Percentiles rank a stretch among this genome's conserved stretches.
Conservation (phyloP, 2,113 vertebrate species). For the Sander lucioperca region DNA sequence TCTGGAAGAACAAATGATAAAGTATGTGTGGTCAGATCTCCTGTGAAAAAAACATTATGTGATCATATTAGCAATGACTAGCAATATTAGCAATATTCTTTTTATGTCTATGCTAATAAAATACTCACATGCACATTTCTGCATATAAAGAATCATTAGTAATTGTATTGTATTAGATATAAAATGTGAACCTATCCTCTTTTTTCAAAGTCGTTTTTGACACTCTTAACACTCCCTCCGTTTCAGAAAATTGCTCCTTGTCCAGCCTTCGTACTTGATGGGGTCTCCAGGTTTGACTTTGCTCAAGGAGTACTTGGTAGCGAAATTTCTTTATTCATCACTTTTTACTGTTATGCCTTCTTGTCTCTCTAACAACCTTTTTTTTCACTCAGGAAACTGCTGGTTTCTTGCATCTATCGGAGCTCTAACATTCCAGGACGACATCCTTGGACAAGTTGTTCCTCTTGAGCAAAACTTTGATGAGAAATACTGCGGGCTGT, state of each 20-base stretch:
- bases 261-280: constrained; percentile 70
- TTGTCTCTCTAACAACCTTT: neutral
- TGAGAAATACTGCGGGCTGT: constrained; percentile 79
- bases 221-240: neutral
- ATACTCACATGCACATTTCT: too few species aligned
- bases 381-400: constrained; percentile 76
- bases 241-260: constrained; percentile 64
- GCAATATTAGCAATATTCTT: too few species aligned
- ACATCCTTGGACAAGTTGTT: constrained; percentile 60
- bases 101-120: too few species aligned
- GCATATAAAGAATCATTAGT: too few species aligned
- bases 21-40: too few species aligned
- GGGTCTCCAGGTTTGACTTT: constrained; percentile 80
- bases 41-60: too few species aligned
- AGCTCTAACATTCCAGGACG: constrained; percentile 75
- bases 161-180: too few species aligned
- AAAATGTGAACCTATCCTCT: neutral
- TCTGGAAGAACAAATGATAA: neutral
- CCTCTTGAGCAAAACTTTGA: constrained; percentile 75
- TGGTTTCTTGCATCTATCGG: constrained; percentile 86
- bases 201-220: neutral
- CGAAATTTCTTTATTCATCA: neutral
- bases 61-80: too few species aligned
- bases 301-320: constrained; percentile 79
- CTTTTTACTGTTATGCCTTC: neutral